Evolutionary conservation across 2,888 invertebrate species (phyloP), one percentile per base, ranked within the genome.

Genomic region (Caenorhabditis sp.): DNA sequence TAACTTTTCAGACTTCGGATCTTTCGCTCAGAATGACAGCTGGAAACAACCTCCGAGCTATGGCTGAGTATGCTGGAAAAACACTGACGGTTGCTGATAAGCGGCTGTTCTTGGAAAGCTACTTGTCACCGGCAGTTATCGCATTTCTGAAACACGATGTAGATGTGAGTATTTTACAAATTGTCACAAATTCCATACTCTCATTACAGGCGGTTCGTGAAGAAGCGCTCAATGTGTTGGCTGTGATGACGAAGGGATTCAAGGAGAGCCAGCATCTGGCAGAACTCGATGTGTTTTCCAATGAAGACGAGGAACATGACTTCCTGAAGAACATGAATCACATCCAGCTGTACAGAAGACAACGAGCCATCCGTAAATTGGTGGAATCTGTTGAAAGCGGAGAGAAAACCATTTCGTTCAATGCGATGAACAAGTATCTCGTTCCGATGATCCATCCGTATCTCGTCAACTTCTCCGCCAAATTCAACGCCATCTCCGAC

Each of bases 381-480:
- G 91, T 92, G 40, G 91, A 91, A 40, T 32, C 37, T 9, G 64
- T 82, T 20, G 87, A 89, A 72, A 94, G 51, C 6, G 87, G 86
- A 44, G 78, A 82, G 53, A 83, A 84, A 11, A 80, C 70, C 69
- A 87, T 69, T 68, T 72, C 80, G 53, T 58, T 79, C 55, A 67
- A 60, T 70, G 55, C 78, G 13, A 72, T 71, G 11, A 95, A 95
- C 0, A 95, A 95, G 87, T 97, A 96, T 90, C 94, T 98, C 71
- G 92, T 97, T 76, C 98, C 98, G 0, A 92, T 98, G 71, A 95
- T 95, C 0, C 94, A 95, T 0, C 94, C 94, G 44, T 97, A 95
- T 92, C 93, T 98, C 44, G 94, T 95, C 82, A 95, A 95, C 80
- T 95, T 95, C 62, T 94, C 94, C 90, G 92, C 94, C 0, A 94